These are phyloP conservation scores for Dipodomys spectabilis DNA, from an alignment of 2,113 vertebrate genomes.

Conservation along the genomic window DNA sequence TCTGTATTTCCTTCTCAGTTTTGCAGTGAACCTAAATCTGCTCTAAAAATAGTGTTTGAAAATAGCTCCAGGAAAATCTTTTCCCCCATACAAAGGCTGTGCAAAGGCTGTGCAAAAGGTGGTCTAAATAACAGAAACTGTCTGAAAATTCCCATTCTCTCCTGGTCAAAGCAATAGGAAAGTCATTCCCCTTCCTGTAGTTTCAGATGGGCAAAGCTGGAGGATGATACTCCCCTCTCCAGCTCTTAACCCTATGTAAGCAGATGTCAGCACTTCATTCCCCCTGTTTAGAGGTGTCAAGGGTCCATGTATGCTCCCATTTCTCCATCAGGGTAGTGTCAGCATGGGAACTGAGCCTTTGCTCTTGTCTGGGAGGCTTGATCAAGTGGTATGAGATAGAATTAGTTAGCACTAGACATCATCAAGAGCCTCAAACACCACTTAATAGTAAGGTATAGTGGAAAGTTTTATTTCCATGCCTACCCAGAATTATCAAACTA, in stretches of 20 bases:
- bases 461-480: not conserved
- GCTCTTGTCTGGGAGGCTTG: not conserved
- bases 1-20: not conserved
- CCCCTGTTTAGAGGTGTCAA: not conserved
- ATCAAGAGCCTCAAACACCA: not conserved
- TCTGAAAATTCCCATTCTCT: not conserved
- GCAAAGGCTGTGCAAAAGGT: slow-evolving; percentile 29
- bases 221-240: not conserved
- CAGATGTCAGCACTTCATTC: not conserved
- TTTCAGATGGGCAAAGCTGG: not conserved
- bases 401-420: not conserved
- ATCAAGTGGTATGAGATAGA: not conserved
- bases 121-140: slow-evolving; percentile 38
- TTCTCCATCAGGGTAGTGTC: not conserved
- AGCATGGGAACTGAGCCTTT: not conserved
- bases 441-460: not conserved
- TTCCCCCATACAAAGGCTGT: not conserved
- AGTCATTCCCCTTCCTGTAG: not conserved
- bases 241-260: not conserved
- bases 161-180: slow-evolving; percentile 1
- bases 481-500: not conserved
- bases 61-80: not conserved
- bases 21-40: not conserved
- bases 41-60: not conserved
- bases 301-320: not conserved